Percentiles rank a stretch among this genome's conserved stretches.
phyloP scores from a whole-genome alignment of 2,797 vertebrate genomes.

The Eospalax fontanierii region DNA sequence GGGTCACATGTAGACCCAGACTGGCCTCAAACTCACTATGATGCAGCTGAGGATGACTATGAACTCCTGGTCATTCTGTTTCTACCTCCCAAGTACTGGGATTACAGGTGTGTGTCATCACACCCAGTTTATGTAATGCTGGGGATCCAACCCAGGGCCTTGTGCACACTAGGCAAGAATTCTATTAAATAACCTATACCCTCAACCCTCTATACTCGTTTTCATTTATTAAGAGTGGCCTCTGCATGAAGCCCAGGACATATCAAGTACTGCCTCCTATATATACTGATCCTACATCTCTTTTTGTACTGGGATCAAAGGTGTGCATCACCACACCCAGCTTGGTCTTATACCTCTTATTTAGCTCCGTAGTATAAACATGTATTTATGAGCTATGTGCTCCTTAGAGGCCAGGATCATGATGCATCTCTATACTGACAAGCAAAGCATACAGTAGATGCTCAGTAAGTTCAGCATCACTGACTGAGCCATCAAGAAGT shows the following conservation, averaged over 20 bases:
- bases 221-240: background rate
- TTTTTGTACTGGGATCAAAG: background rate
- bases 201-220: background rate
- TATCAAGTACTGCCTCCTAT: background rate
- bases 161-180: background rate
- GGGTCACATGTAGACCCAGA: background rate
- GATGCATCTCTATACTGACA: slow-evolving; percentile 20
- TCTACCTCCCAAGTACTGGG: background rate
- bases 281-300: background rate
- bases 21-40: background rate
- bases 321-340: no score
- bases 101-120: background rate
- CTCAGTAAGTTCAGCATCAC: slow-evolving; percentile 38
- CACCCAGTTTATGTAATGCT: background rate
- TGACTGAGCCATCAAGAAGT: background rate
- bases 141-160: no score
- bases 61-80: background rate
- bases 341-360: background rate
- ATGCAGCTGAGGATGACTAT: background rate
- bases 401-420: slow-evolving; percentile 1
- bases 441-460: background rate
- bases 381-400: background rate
- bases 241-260: background rate
- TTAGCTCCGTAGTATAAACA: slow-evolving; percentile 23
- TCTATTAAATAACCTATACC: background rate